Evolutionary conservation across 92 coral and sea anemone genomes (phyloP).

Genomic region (Epizoanthus illoricatus): DNA sequence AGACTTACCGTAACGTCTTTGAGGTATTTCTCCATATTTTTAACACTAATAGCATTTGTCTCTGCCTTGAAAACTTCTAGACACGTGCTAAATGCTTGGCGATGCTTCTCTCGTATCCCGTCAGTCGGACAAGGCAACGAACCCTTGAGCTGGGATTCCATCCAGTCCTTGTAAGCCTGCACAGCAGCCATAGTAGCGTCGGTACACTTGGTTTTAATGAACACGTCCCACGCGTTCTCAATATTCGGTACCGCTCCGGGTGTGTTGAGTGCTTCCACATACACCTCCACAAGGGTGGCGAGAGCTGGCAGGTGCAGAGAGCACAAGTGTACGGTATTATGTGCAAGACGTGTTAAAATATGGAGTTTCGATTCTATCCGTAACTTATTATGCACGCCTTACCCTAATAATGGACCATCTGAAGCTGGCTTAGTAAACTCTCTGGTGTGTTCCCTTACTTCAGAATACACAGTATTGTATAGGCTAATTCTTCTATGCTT

Average conservation of each 20-base stretch:
- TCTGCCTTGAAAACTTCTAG: slow-evolving; percentile 49
- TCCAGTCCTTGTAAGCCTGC: slow-evolving; percentile 45
- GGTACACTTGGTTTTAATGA: slow-evolving; percentile 61
- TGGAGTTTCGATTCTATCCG: too few species aligned
- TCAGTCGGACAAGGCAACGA: slow-evolving; percentile 67
- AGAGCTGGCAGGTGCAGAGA: slow-evolving; percentile 52
- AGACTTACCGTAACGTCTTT: slow-evolving; percentile 65
- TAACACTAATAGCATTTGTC: slow-evolving; percentile 51
- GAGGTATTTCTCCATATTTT: slow-evolving; percentile 60
- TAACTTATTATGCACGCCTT: too few species aligned
- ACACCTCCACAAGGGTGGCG: slow-evolving; percentile 71
- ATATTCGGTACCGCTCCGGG: slow-evolving; percentile 91
- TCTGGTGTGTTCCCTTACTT: too few species aligned
- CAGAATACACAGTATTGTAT: too few species aligned
- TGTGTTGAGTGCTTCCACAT: slow-evolving; percentile 81
- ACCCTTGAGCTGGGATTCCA: slow-evolving; percentile 50
- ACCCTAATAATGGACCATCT: too few species aligned
- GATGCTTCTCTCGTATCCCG: slow-evolving; percentile 56
- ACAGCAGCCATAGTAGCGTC: slow-evolving; percentile 48
- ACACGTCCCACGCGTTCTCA: slow-evolving; percentile 82
- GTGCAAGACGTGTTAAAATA: neutral
- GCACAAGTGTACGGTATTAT: neutral
- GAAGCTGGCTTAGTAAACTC: too few species aligned
- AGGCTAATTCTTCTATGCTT: too few species aligned
- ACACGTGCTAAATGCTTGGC: slow-evolving; percentile 49